phyloP scores from a whole-genome alignment of 2,797 vertebrate species.

The Siniperca undulata region DNA sequence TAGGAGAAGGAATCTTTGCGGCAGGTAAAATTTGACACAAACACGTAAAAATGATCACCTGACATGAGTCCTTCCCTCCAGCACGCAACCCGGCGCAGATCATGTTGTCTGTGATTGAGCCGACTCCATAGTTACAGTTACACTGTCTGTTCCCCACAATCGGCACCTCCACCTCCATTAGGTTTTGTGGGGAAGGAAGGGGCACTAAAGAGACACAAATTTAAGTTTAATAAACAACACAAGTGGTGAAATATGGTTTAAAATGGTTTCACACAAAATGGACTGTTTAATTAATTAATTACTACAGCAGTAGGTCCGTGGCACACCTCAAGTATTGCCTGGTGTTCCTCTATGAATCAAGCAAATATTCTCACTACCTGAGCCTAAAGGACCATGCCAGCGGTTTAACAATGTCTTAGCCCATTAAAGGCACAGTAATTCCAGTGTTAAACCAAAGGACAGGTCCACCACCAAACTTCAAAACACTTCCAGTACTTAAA shows the following conservation, averaged over 20 bases:
- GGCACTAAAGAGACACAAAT: constrained; percentile 44
- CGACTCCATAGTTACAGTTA: constrained; percentile 46
- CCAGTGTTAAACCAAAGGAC: not conserved
- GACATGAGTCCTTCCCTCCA: constrained; percentile 80
- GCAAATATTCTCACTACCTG: not conserved
- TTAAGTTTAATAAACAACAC: not conserved
- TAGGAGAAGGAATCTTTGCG: not conserved
- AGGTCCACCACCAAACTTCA: not conserved
- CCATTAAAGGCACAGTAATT: too few species aligned
- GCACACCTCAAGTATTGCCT: not conserved
- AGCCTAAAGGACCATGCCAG: not conserved
- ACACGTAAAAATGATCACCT: constrained; percentile 60
- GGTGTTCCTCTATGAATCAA: not conserved
- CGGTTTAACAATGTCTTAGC: too few species aligned
- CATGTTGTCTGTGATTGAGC: constrained; percentile 63
- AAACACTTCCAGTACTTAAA: too few species aligned
- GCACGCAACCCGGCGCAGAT: constrained; percentile 72
- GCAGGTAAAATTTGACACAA: not conserved
- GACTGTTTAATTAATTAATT: too few species aligned
- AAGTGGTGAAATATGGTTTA: not conserved
- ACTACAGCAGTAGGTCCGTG: not conserved
- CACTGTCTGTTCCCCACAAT: constrained; percentile 73
- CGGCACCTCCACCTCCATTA: constrained; percentile 79
- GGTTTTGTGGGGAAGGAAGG: constrained; percentile 44
- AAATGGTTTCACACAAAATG: not conserved